Evolutionary conservation across 23 tunicate genomes (phyloP), one percentile per base, ranked within the genome.

Genomic region (Phallusia fumigata): DNA sequence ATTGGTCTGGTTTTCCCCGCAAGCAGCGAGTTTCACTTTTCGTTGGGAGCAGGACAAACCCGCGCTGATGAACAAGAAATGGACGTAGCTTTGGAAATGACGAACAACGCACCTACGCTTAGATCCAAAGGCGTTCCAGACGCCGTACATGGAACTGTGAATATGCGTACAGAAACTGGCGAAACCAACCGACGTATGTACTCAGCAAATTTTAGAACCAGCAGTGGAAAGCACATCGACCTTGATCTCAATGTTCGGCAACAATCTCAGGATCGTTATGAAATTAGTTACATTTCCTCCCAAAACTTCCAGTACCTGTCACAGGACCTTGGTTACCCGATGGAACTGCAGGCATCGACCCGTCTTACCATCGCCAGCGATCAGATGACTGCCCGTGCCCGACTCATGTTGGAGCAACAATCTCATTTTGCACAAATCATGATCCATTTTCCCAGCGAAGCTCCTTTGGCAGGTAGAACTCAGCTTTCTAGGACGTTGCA

Each of bases 301-400:
- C 81, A 77, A 30, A 77, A 77, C 81, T 77, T 77, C 34, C 40
- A 40, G 32, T 77, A 36, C 18, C 19, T 77, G 81, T 32, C 32
- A 40, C 49, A 77, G 31, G 36, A 16, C 33, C 22, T 77, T 18
- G 33, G 36, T 2, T 77, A 77, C 19, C 81, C 81, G 12, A 19
- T 26, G 58, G 58, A 77, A 30, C 22, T 77, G 15, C 81, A 77
- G 34, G 28, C 58, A 40, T 30, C 81, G 21, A 30, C 36, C 22
- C 34, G 58, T 18, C 12, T 77, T 1, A 45, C 30, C 5, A 28
- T 19, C 30, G 53, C 30, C 19, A 30, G n/a, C 1, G 81, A 44
- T n/a, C 53, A 77, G 26, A 40, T 45, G 19, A 30, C 81, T 36
- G 28, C 34, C 32, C 53, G 81, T 2, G 53, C 58, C 10, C 30